Evolutionary conservation across 2,113 vertebrate species (phyloP).

Genomic region (Taxidea taxus): DNA sequence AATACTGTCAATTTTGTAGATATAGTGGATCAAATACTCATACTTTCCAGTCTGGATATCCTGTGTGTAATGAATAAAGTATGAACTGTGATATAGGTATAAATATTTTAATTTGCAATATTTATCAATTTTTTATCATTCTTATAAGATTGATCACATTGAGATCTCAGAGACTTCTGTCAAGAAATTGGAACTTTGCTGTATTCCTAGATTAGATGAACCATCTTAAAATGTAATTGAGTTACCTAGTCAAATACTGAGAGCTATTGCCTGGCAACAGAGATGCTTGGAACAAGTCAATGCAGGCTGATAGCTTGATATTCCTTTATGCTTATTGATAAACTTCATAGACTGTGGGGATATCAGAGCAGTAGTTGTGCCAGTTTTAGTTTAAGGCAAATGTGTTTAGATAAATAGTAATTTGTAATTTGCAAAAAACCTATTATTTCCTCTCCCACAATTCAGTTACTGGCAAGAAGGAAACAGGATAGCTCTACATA

Average conservation of each 20-base stretch:
- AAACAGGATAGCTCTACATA: not conserved
- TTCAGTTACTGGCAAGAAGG: not conserved
- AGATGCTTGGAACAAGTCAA: not conserved
- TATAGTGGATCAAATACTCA: not conserved
- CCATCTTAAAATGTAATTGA: not conserved
- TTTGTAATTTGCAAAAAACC: not conserved
- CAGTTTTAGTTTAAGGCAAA: not conserved
- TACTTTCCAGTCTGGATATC: not conserved
- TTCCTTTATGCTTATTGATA: not conserved
- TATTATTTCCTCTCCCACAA: not conserved
- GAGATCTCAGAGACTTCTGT: not conserved
- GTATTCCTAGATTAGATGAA: not conserved
- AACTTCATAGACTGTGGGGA: not conserved
- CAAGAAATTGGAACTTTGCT: not conserved
- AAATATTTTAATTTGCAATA: not conserved
- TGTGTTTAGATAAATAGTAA: not conserved
- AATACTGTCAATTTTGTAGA: not conserved
- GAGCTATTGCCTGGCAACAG: not conserved
- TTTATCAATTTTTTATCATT: conserved; percentile 25
- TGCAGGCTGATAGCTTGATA: not conserved
- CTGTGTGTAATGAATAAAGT: not conserved
- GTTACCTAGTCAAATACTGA: not conserved
- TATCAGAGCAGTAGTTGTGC: not conserved
- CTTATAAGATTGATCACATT: not conserved
- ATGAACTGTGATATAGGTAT: not conserved